Evolutionary conservation across 2,113 vertebrate species (phyloP).

Genomic region (Alligator sinensis): DNA sequence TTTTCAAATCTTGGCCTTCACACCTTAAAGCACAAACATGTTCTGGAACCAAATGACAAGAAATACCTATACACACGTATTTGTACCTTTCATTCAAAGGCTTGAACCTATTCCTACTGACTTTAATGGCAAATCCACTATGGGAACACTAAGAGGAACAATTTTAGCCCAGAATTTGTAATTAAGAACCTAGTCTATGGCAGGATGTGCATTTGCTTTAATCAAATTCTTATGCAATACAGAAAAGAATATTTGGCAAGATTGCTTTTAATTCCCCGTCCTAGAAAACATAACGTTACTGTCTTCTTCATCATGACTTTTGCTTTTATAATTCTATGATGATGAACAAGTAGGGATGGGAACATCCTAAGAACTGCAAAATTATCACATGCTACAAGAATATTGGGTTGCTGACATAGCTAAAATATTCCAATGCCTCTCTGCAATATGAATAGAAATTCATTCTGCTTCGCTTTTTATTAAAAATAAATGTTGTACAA

Average conservation of each 20-base stretch:
- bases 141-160: background rate
- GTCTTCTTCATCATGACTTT: constrained; percentile 29
- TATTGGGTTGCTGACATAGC: background rate
- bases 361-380: background rate
- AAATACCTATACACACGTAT: background rate
- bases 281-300: background rate
- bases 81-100: background rate
- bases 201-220: constrained; percentile 21
- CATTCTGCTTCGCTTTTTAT: background rate
- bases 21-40: background rate
- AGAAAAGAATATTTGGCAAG: constrained; percentile 53
- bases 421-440: background rate
- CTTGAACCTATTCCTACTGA: background rate
- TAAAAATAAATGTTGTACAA: background rate
- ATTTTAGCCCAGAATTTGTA: background rate
- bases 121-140: constrained; percentile 3
- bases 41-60: background rate
- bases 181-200: constrained; percentile 1
- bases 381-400: background rate
- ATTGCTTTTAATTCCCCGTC: constrained; percentile 33
- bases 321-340: background rate
- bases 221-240: constrained; percentile 54
- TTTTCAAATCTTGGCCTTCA: background rate
- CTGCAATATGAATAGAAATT: background rate
- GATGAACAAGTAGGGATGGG: background rate